Evolutionary conservation across 2,888 invertebrate species (phyloP), one percentile per base, ranked within the genome.

Genomic region (Erebia ligea): DNA sequence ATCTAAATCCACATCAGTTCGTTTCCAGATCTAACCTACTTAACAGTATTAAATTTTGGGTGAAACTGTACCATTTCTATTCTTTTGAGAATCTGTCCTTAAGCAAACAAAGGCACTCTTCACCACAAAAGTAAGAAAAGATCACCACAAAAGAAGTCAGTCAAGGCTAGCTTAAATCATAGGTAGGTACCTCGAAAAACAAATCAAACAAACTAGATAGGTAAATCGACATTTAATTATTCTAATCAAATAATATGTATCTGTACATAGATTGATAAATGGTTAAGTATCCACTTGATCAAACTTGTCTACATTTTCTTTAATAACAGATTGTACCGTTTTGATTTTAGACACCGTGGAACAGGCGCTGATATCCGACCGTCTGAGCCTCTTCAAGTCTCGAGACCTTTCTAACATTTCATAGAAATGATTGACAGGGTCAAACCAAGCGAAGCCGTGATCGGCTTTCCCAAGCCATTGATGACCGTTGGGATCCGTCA

Each of bases 401-500:
- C 79, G 73, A 1, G 79, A 81, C 70, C 80, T 85, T 71, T 88
- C 88, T 73, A 90, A 75, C 77, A 87, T 81, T 1, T 87, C 84
- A 70, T 89, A 93, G 73, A 80, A 92, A 78, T 93, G 92, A 77
- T 92, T 92, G 9, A 88, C 86, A 0, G 91, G 91, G 40, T 88
- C 84, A 3, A 88, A 81, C 90, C 91, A 92, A 1, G 83, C 88
- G 72, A 75, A 90, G 0, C 93, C 93, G 0, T 76, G 80, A 0
- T 89, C 89, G 0, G 91, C 86, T 57, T 80, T 84, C 3, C 94
- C 94, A 67, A 89, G 79, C 95, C 95, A 95, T 2, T 81, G 77
- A 67, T 92, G 93, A 0, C 93, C 93, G 70, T 94, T 92, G 0
- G 94, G 89, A 79, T 95, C 95, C 0, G 83, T 82, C 59, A 95